Base-by-base conservation (phyloP, 2,888 invertebrate genomes). In the Holacanthella duospinosa region DNA sequence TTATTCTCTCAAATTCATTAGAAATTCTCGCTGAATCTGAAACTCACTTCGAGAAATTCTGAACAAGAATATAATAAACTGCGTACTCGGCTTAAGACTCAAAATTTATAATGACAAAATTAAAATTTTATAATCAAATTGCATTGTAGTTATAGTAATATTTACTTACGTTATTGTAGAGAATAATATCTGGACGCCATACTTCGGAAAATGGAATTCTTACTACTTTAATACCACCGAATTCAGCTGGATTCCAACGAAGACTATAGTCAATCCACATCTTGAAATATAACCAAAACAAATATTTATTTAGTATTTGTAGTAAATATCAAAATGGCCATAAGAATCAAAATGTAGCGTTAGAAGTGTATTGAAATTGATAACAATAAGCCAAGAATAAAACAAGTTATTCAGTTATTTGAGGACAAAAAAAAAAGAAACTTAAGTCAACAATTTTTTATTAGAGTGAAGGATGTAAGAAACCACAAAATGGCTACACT, bases 241-340 rank as follows among this genome's bases (percentile, higher is more conserved):
- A 81, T 43, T 78, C 75, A 9, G 75, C 73, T 0, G 80, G 79
- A 70, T 80, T 76, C 81, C 81, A 82, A 43, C 75, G 74, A 28
- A 81, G 71, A 43, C 78, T 78, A 66, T 77, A 75, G 71, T 81
- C 81, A 19, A 77, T 75, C 81, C 81, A 81, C 66, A 77, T 77
- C 77, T 78, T 12, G 21, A 48, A 48, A n/a, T 36, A 36, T 12
- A 36, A 36, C 6, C 36, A 12, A 16, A 12, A 36, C 36, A 16
- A 36, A 12, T 36, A 6, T 36, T 36, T 6, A 36, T 12, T 36
- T n/a, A n/a, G n/a, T n/a, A n/a, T 36, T 36, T 36, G 36, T 36
- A n/a, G 6, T 48, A 48, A 48, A 21, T 16, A 48, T 48, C n/a
- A 9, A 48, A 48, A 36, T 36, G 6, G 36, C 36, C 36, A 36